Evolutionary conservation across 2,113 vertebrate genomes (phyloP).

Genomic region (Drymodes brunneopygia): DNA sequence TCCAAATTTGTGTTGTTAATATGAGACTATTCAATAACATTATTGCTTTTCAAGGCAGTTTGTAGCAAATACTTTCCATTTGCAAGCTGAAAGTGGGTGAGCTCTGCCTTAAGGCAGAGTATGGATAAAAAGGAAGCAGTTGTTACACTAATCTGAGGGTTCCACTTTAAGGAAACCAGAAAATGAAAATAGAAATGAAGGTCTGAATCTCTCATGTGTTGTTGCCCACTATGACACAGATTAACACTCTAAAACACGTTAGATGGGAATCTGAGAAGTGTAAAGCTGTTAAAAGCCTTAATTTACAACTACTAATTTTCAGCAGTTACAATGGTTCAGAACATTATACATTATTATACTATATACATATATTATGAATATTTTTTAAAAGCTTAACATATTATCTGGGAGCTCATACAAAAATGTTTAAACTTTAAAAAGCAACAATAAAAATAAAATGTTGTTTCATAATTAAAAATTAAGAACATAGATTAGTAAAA

Average conservation of each 20-base stretch:
- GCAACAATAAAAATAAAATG: not conserved
- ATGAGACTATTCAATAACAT: not conserved
- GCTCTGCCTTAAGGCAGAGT: not conserved
- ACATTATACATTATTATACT: not conserved
- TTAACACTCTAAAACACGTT: not conserved
- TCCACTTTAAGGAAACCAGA: not conserved
- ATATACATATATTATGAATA: not conserved
- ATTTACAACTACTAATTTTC: not conserved
- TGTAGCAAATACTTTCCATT: not conserved
- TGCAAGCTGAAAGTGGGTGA: not conserved
- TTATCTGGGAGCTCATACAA: not conserved
- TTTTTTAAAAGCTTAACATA: not conserved
- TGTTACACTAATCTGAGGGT: not conserved
- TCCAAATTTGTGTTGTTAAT: not conserved
- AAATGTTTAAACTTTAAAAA: not conserved
- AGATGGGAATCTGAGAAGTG: not conserved
- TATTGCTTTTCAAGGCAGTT: not conserved
- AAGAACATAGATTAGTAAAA: not conserved
- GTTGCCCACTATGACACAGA: not conserved
- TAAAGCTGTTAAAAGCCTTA: not conserved
- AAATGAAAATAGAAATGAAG: not conserved
- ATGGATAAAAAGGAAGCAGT: not conserved
- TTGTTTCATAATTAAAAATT: not conserved
- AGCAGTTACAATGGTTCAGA: not conserved
- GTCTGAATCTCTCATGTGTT: not conserved